These are phyloP conservation scores for Drosophila burlai DNA, from an alignment of 1,140 invertebrate genomes.

Conservation along the genomic window DNA sequence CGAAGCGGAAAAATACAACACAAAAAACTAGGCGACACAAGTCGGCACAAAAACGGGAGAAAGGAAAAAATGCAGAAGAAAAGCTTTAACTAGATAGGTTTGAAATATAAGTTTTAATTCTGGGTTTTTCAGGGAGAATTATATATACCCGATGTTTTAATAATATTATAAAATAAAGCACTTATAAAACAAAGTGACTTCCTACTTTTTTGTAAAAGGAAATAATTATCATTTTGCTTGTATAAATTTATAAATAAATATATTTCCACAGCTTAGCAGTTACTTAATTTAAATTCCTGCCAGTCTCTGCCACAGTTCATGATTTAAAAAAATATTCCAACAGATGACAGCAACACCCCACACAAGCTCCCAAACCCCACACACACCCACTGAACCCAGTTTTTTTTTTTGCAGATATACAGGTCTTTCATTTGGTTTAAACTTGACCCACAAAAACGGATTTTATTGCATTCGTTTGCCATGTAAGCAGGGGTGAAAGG, in stretches of 20 bases:
- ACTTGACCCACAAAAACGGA: constrained; percentile 73
- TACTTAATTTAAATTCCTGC: background rate
- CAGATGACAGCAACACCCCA: constrained; percentile 36
- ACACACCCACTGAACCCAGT: too few species aligned
- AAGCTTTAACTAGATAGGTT: background rate
- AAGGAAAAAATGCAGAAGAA: background rate
- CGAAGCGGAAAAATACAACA: constrained; percentile 33
- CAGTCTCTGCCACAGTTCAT: constrained; percentile 44
- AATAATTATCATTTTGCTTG: background rate
- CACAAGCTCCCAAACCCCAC: constrained; percentile 21
- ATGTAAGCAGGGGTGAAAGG: constrained; percentile 1
- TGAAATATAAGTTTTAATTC: constrained; percentile 49
- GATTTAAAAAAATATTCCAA: constrained; percentile 28
- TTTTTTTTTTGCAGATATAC: background rate
- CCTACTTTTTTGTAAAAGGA: too few species aligned
- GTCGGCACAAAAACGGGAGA: constrained; percentile 15
- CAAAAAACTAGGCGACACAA: constrained; percentile 21
- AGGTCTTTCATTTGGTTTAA: constrained; percentile 56
- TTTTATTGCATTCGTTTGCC: constrained; percentile 45
- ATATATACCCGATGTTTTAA: background rate
- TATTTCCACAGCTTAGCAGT: constrained; percentile 10
- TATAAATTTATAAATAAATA: background rate
- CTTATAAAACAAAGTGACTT: too few species aligned
- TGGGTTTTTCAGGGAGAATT: too few species aligned
- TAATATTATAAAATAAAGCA: too few species aligned